These are phyloP conservation scores for Margarornis squamiger DNA, from an alignment of 2,797 vertebrate species.

Conservation along the genomic window DNA sequence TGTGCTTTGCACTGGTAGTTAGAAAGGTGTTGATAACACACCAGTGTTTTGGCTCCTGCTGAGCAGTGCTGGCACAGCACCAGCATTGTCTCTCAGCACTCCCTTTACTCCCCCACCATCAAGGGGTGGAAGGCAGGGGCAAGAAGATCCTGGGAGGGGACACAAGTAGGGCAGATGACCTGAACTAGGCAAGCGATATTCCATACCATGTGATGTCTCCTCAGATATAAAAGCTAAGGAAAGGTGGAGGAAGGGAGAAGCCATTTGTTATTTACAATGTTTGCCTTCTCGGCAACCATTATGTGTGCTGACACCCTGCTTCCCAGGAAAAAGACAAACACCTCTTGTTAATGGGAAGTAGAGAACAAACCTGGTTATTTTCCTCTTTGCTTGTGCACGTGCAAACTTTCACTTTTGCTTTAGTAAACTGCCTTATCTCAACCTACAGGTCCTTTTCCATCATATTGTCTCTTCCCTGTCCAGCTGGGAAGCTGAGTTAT, in stretches of 20 bases:
- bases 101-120: neutral
- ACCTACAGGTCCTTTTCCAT: neutral
- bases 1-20: neutral
- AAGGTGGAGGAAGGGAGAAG: neutral
- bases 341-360: neutral
- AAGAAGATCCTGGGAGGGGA: neutral
- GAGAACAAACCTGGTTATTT: neutral
- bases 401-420: neutral
- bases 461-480: neutral
- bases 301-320: neutral
- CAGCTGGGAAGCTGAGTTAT: neutral
- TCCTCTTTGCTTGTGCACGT: neutral
- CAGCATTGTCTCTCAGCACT: neutral
- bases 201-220: neutral
- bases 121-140: fast-evolving
- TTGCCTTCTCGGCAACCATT: neutral
- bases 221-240: neutral
- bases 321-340: neutral
- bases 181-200: neutral
- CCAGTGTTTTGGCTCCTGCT: neutral
- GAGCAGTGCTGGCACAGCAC: neutral
- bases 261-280: neutral
- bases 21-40: neutral
- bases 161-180: neutral
- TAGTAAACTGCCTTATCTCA: neutral